Evolutionary conservation across 2,113 vertebrate species (phyloP), one percentile per base, ranked within the genome.

Genomic region (Chloebia gouldiae): DNA sequence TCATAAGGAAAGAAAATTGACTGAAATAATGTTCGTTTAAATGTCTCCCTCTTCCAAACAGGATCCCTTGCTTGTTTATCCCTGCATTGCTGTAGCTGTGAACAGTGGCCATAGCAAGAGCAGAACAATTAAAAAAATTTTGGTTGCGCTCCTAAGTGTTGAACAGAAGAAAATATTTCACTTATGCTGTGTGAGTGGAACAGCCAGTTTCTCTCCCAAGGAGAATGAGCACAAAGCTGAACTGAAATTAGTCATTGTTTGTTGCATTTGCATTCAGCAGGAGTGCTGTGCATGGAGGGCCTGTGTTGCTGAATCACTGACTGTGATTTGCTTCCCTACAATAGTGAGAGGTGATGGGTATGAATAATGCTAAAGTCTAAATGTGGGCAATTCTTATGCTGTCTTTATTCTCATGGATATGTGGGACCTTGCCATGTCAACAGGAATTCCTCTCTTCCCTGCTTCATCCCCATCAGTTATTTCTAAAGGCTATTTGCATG

Each of bases 401-500:
- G 63, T 22, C 73, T 93, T 91, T 81, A 61, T 93, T 97, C 69
- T 95, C 64, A 64, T 47, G 94, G 90, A 92, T 93, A 82, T 93
- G 88, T 88, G 91, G 89, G 97, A 95, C 95, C 66, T 95, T 97
- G 91, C 96, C 65, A 21, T 95, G 96, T 97, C 93, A 95, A 94
- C 94, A 96, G 95, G 94, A 95, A 96, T 97, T 96, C 97, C 13
- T 18, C 35, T 63, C 66, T 35, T 24, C 39, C 49, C 18, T 44
- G 24, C 18, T 96, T 89, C 79, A 57, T 75, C 75, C 71, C 57
- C 71, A 60, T 39, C 69, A 89, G 82, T 96, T 66, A 53, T 83
- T 96, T 90, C 95, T 88, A 77, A 92, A 92, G 91, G 79, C 82
- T 88, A 97, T 98, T 98, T 98, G 97, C 98, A 98, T 98, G 88